A percentile compares a stretch with the other conserved stretches of the same genome.
These are phyloP conservation scores for Hermatobates lingyangjiaoensis DNA, from an alignment of 1,140 invertebrate species.

Conservation along the genomic window DNA sequence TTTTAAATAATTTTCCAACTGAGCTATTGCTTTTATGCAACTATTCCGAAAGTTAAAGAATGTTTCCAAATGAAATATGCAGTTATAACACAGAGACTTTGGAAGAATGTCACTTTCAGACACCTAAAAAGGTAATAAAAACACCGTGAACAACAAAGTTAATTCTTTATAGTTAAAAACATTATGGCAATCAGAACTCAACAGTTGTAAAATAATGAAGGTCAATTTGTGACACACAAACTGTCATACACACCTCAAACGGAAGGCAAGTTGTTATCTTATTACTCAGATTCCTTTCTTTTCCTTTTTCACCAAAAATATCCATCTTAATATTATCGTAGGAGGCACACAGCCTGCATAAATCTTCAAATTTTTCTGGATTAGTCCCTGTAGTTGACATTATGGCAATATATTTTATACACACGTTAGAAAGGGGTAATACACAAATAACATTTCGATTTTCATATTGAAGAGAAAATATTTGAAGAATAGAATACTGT, in stretches of 20 bases:
- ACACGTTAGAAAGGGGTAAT: too few relatives aligned
- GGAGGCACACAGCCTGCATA: constrained; percentile 31
- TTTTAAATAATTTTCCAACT: constrained; percentile 21
- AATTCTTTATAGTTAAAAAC: background rate
- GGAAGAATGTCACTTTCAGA: constrained; percentile 28
- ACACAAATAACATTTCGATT: too few relatives aligned
- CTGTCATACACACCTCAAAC: constrained; percentile 26
- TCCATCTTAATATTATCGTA: constrained; percentile 30
- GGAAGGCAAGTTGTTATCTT: constrained; percentile 31
- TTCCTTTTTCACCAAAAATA: constrained; percentile 30
- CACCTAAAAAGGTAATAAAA: constrained; percentile 23
- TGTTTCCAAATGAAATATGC: constrained; percentile 33
- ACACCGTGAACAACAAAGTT: background rate
- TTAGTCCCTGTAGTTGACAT: too few relatives aligned
- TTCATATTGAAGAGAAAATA: too few relatives aligned
- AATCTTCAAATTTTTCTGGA: constrained; percentile 27
- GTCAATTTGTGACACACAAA: too few relatives aligned
- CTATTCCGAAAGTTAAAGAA: constrained; percentile 31
- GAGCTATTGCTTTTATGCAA: constrained; percentile 28
- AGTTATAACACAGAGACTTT: constrained; percentile 30
- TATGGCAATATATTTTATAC: too few relatives aligned
- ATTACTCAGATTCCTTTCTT: constrained; percentile 27
- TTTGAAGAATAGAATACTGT: too few relatives aligned
- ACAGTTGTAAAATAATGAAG: too few relatives aligned
- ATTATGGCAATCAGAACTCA: too few relatives aligned